Evolutionary conservation across 2,888 invertebrate species (phyloP).

Genomic region (Galeruca laticollis): DNA sequence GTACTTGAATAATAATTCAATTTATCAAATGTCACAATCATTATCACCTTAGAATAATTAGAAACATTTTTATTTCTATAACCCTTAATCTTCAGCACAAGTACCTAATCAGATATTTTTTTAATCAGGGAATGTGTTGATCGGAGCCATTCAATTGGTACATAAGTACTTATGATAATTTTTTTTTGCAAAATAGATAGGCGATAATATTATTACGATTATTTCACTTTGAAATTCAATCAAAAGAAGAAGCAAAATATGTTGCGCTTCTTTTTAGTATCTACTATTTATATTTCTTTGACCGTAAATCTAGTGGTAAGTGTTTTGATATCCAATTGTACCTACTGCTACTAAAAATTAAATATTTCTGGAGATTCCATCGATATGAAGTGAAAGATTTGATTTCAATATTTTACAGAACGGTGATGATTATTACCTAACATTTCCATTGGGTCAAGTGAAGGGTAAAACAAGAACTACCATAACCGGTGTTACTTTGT

Average conservation of each 20-base stretch:
- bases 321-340: background rate
- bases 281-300: background rate
- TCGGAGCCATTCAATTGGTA: background rate
- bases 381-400: too few relatives aligned
- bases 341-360: too few relatives aligned
- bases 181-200: background rate
- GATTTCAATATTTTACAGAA: too few relatives aligned
- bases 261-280: background rate
- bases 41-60: background rate
- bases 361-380: too few relatives aligned
- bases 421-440: slow-evolving; percentile 30
- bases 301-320: slow-evolving; percentile 4
- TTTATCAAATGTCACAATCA: too few relatives aligned
- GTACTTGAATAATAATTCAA: background rate
- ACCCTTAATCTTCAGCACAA: background rate
- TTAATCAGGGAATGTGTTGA: too few relatives aligned
- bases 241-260: background rate
- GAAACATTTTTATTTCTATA: background rate
- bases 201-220: background rate
- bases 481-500: slow-evolving; percentile 41
- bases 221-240: background rate
- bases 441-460: slow-evolving; percentile 45
- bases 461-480: slow-evolving; percentile 44
- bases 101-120: background rate
- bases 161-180: background rate